Conservation (phyloP, 2,888 invertebrate genomes). For the Rotaria macrura region DNA sequence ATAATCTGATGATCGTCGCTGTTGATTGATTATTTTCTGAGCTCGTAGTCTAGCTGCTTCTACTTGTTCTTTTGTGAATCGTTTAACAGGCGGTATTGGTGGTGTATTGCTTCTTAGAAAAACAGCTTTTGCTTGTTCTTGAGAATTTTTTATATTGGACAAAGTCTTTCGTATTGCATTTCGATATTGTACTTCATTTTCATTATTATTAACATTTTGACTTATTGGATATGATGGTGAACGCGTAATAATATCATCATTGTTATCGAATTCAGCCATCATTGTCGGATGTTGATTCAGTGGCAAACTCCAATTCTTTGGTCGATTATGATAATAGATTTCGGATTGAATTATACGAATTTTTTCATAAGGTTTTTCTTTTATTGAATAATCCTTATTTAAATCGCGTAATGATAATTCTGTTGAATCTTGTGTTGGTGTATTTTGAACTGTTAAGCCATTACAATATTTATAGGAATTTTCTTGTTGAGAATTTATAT, state of each 20-base stretch:
- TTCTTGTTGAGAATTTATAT: background rate
- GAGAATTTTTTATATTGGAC: background rate
- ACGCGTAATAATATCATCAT: background rate
- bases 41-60: background rate
- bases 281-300: background rate
- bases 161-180: background rate
- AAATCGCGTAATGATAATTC: background rate
- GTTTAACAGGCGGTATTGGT: background rate
- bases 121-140: background rate
- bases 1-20: background rate
- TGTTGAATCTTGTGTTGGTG: background rate
- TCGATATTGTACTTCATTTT: slow-evolving; percentile 22
- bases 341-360: slow-evolving; percentile 6
- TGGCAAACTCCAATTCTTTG: slow-evolving; percentile 19
- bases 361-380: slow-evolving; percentile 17
- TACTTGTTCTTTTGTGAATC: background rate
- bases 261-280: background rate
- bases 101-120: background rate
- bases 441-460: background rate
- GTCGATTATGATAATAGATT: slow-evolving; percentile 14
- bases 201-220: background rate
- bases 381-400: background rate
- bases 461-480: background rate
- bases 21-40: background rate
- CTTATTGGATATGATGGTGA: background rate